Evolutionary conservation across 2,888 invertebrate genomes (phyloP), one percentile per base, ranked within the genome.

Genomic region (Metalampra italica): DNA sequence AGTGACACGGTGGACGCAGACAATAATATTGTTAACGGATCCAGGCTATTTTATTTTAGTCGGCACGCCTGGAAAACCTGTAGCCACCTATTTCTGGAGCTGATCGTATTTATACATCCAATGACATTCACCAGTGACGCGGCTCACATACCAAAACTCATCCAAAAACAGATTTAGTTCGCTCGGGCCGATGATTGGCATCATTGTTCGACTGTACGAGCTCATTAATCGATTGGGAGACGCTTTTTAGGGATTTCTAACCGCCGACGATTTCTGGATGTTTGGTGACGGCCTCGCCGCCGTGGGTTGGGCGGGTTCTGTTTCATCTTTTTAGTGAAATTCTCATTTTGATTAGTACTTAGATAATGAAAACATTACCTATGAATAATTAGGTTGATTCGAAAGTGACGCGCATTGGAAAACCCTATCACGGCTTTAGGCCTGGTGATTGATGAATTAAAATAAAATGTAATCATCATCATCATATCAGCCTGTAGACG

Each of bases 41-140:
- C 90, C 90, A 90, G 90, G 86, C 84, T 83, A 79, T 78, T 90
- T 90, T 90, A 90, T 90, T 90, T 90, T 88, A 77, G 88, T 82
- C 88, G 82, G 83, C 76, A 79, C 84, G 90, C 89, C 90, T 90
- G 90, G 90, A 90, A 90, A 90, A 90, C 87, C 87, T 87, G 88
- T 87, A 83, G 86, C 89, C 75, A 85, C 89, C 90, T 90, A 90
- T 90, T 90, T 90, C 90, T 90, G 89, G 90, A 89, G 90, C 90
- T 90, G 89, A 85, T 82, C 77, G 78, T 90, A 90, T 90, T 90
- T 90, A 89, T 90, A 90, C 85, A 88, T 83, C 87, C 86, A 88
- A 88, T 89, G 89, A 89, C 89, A 89, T 88, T 88, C 86, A 79
- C 75, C 77, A 77, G 82, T 86, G 88, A 86, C 89, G 85, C 79